Percentiles rank a stretch among this genome's conserved stretches.
These are phyloP conservation scores for Hystrix cristata DNA, from an alignment of 2,113 vertebrate genomes.

Conservation along the genomic window DNA sequence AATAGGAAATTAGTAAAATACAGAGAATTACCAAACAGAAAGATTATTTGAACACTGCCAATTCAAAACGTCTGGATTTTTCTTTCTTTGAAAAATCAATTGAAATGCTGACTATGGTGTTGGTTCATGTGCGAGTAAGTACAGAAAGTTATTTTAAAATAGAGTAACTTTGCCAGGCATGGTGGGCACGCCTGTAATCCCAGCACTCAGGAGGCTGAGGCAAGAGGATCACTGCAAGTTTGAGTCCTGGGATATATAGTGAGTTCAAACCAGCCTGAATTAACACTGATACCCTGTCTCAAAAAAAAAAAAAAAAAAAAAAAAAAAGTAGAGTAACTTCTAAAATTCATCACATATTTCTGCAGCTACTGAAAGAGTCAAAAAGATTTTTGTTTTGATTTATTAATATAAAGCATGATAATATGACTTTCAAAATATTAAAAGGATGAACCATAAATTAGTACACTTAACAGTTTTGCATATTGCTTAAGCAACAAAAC, in stretches of 20 bases:
- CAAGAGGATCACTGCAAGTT: neutral
- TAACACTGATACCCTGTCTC: neutral
- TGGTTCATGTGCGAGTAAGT: neutral
- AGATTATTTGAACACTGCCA: neutral
- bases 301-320: too few species aligned
- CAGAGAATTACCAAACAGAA: neutral
- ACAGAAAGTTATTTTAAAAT: neutral
- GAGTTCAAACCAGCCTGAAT: neutral
- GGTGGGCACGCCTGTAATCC: neutral
- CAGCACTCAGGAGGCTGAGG: neutral
- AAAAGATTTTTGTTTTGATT: neutral
- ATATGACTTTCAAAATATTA: neutral
- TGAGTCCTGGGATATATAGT: neutral
- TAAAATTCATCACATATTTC: neutral
- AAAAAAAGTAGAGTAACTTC: neutral
- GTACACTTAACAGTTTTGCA: neutral
- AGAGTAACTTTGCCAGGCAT: neutral
- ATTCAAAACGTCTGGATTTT: neutral
- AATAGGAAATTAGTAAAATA: neutral
- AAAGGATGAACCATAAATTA: neutral
- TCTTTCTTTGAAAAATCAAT: neutral
- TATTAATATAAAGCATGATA: constrained; percentile 5
- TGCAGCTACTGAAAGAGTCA: neutral
- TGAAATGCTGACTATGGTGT: neutral
- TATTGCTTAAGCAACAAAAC: neutral